phyloP scores from a whole-genome alignment of 2,113 vertebrate species.

The Percopsis transmontana region DNA sequence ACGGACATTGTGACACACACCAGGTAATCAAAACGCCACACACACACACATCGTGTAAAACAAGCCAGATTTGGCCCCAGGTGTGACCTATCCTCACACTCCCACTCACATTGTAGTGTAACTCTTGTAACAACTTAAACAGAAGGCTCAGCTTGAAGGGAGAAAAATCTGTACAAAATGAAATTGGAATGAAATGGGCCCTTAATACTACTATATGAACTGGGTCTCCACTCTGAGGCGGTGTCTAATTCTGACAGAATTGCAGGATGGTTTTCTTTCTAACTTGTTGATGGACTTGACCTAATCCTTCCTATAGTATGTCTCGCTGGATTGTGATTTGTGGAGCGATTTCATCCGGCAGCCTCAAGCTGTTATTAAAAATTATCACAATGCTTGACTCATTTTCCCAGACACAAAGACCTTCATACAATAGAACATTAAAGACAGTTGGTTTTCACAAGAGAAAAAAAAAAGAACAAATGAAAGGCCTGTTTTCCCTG shows the following conservation, averaged over 20 bases:
- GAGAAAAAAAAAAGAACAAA: not conserved
- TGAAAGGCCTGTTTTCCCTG: conserved; percentile 29
- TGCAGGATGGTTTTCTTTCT: too few relatives aligned
- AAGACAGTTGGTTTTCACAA: not conserved
- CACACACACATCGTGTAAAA: not conserved
- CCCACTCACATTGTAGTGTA: too few relatives aligned
- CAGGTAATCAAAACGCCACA: conserved; percentile 77
- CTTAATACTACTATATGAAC: too few relatives aligned
- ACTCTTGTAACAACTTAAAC: too few relatives aligned
- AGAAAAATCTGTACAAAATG: too few relatives aligned
- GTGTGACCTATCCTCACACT: not conserved
- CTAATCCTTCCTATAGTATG: too few relatives aligned
- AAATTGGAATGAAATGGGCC: too few relatives aligned
- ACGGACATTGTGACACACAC: conserved; percentile 98
- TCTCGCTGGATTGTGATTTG: too few relatives aligned
- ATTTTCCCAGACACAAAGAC: not conserved
- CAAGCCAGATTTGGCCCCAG: not conserved
- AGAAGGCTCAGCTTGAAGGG: too few relatives aligned
- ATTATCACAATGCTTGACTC: not conserved
- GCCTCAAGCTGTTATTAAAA: not conserved
- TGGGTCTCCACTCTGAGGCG: too few relatives aligned
- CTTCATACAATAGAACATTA: not conserved
- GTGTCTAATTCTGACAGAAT: too few relatives aligned
- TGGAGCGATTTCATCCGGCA: not conserved
- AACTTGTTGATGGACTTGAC: too few relatives aligned